Conservation (phyloP, 2,797 vertebrate species). For the Pteronotus mesoamericanus region DNA sequence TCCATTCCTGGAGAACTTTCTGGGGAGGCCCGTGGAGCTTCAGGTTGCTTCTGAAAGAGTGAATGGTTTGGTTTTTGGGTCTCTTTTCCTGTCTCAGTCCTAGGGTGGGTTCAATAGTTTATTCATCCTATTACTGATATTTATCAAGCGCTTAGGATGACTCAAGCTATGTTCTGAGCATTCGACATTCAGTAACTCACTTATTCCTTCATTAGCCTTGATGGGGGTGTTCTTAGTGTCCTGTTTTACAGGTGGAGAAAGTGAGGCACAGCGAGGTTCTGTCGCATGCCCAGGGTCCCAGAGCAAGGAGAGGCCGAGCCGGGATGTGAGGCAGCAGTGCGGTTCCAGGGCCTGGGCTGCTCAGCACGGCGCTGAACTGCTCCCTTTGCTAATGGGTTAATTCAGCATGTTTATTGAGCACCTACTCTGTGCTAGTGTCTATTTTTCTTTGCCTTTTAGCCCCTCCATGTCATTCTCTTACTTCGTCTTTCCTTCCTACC, state of each 20-base stretch:
- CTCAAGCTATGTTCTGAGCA: background rate
- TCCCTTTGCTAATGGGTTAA: background rate
- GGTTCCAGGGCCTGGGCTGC: background rate
- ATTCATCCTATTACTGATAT: background rate
- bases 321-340: background rate
- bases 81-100: background rate
- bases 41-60: background rate
- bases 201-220: background rate
- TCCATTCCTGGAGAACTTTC: background rate
- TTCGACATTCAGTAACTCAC: fast-evolving
- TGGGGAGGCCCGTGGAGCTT: background rate
- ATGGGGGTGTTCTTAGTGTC: background rate
- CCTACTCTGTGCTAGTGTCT: background rate
- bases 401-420: background rate
- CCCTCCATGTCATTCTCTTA: background rate
- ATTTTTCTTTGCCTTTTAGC: background rate
- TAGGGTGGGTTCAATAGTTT: background rate
- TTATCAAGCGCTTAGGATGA: background rate
- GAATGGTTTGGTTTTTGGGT: background rate
- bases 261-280: background rate
- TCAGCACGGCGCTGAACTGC: background rate
- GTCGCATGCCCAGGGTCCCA: background rate
- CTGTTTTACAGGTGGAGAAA: background rate
- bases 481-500: background rate
- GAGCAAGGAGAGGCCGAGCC: background rate